Conservation (phyloP, 2,888 invertebrate species). For the Lamellibrachia columna region DNA sequence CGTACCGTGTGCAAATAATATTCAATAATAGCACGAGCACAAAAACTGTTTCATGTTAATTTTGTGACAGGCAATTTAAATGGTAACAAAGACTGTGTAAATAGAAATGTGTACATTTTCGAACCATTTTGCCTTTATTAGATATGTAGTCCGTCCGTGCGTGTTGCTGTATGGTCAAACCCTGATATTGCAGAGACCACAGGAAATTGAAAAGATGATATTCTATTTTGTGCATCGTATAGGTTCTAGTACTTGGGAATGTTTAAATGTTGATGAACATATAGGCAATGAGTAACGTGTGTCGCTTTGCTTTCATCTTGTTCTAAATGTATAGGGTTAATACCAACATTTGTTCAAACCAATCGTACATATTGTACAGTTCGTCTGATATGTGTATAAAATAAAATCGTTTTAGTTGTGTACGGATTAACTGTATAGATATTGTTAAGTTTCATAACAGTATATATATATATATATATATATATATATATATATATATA, state of each 20-base stretch:
- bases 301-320: background rate
- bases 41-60: background rate
- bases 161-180: background rate
- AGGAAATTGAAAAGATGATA: background rate
- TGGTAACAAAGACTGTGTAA: background rate
- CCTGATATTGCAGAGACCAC: background rate
- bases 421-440: background rate
- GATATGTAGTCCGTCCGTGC: background rate
- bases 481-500: too few species aligned
- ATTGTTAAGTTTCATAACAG: background rate
- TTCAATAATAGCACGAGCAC: background rate
- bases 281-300: background rate
- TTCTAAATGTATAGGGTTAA: background rate
- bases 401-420: background rate
- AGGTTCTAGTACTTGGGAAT: background rate
- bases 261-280: background rate
- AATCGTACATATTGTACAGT: background rate
- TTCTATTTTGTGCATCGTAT: slow-evolving; percentile 4
- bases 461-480: background rate
- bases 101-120: background rate
- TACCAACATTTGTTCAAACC: background rate
- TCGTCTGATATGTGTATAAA: background rate
- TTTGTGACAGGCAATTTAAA: background rate
- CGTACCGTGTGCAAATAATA: background rate
- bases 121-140: background rate